Evolutionary conservation across 2,888 invertebrate genomes (phyloP), one percentile per base, ranked within the genome.

Genomic region (Drosophila koepferae): DNA sequence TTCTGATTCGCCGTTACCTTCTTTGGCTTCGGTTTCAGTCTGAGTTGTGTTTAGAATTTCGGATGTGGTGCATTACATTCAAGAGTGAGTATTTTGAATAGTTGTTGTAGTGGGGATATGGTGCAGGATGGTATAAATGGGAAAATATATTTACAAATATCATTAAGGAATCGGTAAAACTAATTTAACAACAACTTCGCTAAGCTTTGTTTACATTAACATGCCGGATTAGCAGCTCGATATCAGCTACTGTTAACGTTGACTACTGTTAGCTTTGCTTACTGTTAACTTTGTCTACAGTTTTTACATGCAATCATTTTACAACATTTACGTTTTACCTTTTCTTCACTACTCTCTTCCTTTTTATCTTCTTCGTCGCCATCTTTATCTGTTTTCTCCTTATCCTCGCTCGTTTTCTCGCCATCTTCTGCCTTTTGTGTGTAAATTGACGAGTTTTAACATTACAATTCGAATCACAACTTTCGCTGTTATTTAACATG

Each of bases 301-400:
- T 55, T 14, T 18, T 12, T 34, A 7, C 84, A 82, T 86, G 82
- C 83, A 63, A 16, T 5, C 8, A 53, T 10, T 41, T 16, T 34
- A 14, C 8, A 41, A 16, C 16, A 34, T 60, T 58, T 9, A 48
- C 5, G 16, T 43, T 58, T 77, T 86, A 86, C 85, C 85, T 86
- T 86, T 72, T 88, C 81, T 64, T 85, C 81, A 55, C 66, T 63
- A 67, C 64, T 70, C 38, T 77, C 81, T 18, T 69, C 70, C 41
- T 78, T 74, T 44, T 74, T 65, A 16, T 63, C 71, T 12, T 31
- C 61, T 31, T 69, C 73, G 28, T 66, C 49, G 18, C 60, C 77
- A 4, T 63, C 67, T 34, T 64, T 61, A 54, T 70, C 77, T 20
- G 63, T 23, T 58, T 75, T 71, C 53, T 81, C 77, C 40, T 74